Conservation (phyloP, 2,888 invertebrate genomes). For the Rotaria magnacalcarata region DNA sequence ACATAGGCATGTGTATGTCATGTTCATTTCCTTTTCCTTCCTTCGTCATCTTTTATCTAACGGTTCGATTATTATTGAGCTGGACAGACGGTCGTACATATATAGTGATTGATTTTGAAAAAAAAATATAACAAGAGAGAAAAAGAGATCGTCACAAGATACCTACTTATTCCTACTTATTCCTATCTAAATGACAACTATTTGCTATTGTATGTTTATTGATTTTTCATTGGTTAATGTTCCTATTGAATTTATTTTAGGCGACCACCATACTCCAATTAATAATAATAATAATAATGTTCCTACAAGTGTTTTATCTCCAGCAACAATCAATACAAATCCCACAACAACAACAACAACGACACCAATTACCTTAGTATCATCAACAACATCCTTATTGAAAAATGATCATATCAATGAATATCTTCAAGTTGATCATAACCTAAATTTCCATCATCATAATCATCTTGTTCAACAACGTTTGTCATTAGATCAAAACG, state of each 20-base stretch:
- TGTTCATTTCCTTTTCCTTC: constrained; percentile 31
- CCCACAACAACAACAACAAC: neutral
- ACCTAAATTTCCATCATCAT: constrained; percentile 15
- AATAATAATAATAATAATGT: neutral
- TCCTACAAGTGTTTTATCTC: neutral
- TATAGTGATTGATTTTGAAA: constrained; percentile 12
- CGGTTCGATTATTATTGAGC: constrained; percentile 18
- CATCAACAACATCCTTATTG: neutral
- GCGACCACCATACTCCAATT: neutral
- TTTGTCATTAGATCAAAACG: constrained; percentile 13
- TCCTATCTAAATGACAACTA: neutral
- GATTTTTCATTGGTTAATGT: neutral
- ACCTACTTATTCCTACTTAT: neutral
- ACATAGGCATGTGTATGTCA: neutral
- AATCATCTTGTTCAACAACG: neutral
- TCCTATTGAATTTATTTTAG: neutral
- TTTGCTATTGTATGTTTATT: neutral
- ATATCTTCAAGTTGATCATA: neutral
- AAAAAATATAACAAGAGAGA: neutral
- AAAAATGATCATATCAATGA: neutral
- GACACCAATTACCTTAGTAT: neutral
- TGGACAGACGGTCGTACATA: constrained; percentile 16
- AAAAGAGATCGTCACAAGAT: neutral
- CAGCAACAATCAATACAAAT: neutral
- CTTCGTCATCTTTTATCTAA: constrained; percentile 14